Conservation (phyloP, 2,797 vertebrate genomes). For the Gambusia yucatana region DNA sequence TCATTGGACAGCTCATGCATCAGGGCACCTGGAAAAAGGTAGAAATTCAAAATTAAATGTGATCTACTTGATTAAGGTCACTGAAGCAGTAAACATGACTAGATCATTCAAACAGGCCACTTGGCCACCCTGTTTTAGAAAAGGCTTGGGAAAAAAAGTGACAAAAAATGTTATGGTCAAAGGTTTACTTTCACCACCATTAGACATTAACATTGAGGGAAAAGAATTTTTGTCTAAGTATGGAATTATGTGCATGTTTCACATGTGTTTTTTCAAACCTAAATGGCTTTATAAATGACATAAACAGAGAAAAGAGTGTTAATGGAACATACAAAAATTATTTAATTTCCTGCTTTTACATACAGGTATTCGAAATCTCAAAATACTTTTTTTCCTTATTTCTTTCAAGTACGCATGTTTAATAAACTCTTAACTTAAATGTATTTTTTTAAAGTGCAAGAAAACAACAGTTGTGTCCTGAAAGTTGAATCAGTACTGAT, state of each 20-base stretch:
- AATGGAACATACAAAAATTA: too few species aligned
- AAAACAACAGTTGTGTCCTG: background rate
- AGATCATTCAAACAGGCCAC: background rate
- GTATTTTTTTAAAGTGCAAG: background rate
- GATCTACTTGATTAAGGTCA: background rate
- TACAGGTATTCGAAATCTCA: background rate
- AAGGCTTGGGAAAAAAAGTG: background rate
- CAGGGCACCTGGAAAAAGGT: conserved; percentile 86
- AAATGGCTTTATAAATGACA: background rate
- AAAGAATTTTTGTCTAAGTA: background rate
- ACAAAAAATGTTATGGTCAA: background rate
- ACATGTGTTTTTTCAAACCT: background rate
- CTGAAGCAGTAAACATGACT: background rate
- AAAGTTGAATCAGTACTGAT: background rate
- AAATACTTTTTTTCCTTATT: background rate
- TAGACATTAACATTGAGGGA: background rate
- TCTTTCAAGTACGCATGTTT: background rate
- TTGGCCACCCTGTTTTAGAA: background rate
- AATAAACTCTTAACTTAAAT: background rate
- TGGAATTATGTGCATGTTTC: background rate
- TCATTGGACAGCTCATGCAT: conserved; percentile 99
- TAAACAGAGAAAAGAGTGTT: background rate
- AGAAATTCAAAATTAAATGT: background rate
- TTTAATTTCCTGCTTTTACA: background rate
- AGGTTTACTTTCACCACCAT: background rate